Conservation (phyloP, 2,888 invertebrate species). For the Serripes groenlandicus region DNA sequence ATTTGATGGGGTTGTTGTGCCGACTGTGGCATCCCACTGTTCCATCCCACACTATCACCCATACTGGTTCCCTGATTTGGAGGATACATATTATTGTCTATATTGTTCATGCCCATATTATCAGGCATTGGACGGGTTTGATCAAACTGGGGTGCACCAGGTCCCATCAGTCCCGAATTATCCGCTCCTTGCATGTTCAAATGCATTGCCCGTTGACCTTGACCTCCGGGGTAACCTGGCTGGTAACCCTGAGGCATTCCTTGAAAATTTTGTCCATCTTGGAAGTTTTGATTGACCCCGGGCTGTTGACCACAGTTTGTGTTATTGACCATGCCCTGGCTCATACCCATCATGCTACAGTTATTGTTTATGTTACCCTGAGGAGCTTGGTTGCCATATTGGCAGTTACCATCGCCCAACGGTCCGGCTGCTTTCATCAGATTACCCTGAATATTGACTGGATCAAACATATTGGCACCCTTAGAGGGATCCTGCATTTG, state of each 20-base stretch:
- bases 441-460: slow-evolving; percentile 58
- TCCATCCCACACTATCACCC: slow-evolving; percentile 54
- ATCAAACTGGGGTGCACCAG: slow-evolving; percentile 56
- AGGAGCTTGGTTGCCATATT: slow-evolving; percentile 48
- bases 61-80: slow-evolving; percentile 57
- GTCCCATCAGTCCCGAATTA: slow-evolving; percentile 59
- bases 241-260: slow-evolving; percentile 56
- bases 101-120: slow-evolving; percentile 68
- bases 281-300: slow-evolving; percentile 65
- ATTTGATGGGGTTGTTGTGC: slow-evolving; percentile 70
- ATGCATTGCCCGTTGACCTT: slow-evolving; percentile 47
- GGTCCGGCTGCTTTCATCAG: slow-evolving; percentile 46
- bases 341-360: slow-evolving; percentile 71
- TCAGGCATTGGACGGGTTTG: slow-evolving; percentile 61
- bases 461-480: slow-evolving; percentile 61
- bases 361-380: slow-evolving; percentile 69
- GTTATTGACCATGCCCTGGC: slow-evolving; percentile 69
- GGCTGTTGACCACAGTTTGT: slow-evolving; percentile 38
- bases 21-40: slow-evolving; percentile 68
- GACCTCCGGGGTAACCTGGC: slow-evolving; percentile 28
- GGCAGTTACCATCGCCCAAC: slow-evolving; percentile 52
- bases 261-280: slow-evolving; percentile 58
- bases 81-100: slow-evolving; percentile 62
- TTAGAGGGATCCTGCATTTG: slow-evolving; percentile 67
- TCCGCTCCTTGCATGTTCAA: slow-evolving; percentile 53